Conservation (phyloP, 1,140 invertebrate species). For the Ceratina australensis region DNA sequence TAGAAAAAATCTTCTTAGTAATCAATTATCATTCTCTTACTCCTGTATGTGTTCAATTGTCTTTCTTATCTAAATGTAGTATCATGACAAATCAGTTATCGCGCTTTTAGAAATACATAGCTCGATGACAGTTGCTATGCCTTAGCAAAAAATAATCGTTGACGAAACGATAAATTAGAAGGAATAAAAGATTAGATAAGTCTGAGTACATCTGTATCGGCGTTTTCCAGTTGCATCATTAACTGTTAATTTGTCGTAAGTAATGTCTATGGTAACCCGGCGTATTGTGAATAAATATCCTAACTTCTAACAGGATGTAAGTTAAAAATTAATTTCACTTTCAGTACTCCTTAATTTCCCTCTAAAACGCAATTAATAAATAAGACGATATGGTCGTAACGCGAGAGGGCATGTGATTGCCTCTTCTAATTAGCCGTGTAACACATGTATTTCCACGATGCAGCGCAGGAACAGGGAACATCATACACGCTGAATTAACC, state of each 20-base stretch:
- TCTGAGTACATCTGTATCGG: neutral
- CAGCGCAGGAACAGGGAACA: too few species aligned
- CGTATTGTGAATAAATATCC: too few species aligned
- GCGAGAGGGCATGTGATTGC: too few species aligned
- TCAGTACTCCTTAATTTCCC: too few species aligned
- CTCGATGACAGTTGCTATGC: neutral
- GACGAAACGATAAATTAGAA: neutral
- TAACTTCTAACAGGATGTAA: too few species aligned
- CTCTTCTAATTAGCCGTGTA: too few species aligned
- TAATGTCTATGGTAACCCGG: too few species aligned
- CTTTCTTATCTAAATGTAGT: slow-evolving; percentile 13
- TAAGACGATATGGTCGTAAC: too few species aligned
- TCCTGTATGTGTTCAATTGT: neutral
- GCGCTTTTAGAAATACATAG: neutral
- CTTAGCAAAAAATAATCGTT: neutral
- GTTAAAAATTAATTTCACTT: too few species aligned
- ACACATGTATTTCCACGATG: too few species aligned
- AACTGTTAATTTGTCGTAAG: neutral
- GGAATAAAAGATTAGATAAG: neutral
- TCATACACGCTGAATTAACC: neutral
- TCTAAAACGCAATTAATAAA: too few species aligned
- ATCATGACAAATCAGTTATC: neutral
- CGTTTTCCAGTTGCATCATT: too few species aligned
- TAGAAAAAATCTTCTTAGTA: slow-evolving; percentile 34
- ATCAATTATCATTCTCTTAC: slow-evolving; percentile 6